Conservation (phyloP, 2,113 vertebrate species). For the Gallinago media region DNA sequence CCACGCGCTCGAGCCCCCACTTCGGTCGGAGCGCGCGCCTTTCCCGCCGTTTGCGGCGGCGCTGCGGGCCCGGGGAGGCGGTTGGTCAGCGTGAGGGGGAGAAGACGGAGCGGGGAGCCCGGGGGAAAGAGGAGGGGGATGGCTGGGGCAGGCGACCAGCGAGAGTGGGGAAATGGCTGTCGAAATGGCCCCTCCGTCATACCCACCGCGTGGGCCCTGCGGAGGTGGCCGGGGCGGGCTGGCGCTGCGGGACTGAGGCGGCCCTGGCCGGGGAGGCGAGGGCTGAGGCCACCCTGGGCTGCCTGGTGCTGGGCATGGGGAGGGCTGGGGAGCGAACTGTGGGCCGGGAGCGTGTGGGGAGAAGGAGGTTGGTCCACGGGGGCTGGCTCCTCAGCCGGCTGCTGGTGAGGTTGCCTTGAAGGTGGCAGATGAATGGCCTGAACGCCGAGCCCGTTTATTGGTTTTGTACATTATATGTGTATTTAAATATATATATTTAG, state of each 20-base stretch:
- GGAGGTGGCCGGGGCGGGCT: not conserved
- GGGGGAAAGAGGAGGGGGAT: fast-evolving
- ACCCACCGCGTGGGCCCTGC: fast-evolving
- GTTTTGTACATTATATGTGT: not conserved
- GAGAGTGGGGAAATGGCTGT: fast-evolving
- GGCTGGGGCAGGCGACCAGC: fast-evolving
- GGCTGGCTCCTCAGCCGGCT: not conserved
- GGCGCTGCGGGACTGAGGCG: not conserved
- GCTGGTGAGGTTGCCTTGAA: not conserved
- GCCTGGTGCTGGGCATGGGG: too few relatives aligned
- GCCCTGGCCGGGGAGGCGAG: not conserved
- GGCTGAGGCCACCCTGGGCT: too few relatives aligned
- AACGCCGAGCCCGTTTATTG: fast-evolving
- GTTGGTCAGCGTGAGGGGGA: not conserved
- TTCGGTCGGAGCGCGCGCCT: not conserved
- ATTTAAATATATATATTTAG: not conserved
- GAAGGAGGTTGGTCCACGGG: too few relatives aligned
- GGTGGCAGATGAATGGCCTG: too few relatives aligned
- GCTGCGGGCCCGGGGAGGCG: fast-evolving
- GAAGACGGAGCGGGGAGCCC: not conserved
- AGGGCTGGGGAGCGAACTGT: not conserved
- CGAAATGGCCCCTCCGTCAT: fast-evolving
- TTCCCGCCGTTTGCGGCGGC: not conserved
- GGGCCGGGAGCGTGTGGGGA: fast-evolving
- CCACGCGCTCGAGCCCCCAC: not conserved